Conservation (phyloP, 2,797 vertebrate genomes). For the Pangasius djambal region DNA sequence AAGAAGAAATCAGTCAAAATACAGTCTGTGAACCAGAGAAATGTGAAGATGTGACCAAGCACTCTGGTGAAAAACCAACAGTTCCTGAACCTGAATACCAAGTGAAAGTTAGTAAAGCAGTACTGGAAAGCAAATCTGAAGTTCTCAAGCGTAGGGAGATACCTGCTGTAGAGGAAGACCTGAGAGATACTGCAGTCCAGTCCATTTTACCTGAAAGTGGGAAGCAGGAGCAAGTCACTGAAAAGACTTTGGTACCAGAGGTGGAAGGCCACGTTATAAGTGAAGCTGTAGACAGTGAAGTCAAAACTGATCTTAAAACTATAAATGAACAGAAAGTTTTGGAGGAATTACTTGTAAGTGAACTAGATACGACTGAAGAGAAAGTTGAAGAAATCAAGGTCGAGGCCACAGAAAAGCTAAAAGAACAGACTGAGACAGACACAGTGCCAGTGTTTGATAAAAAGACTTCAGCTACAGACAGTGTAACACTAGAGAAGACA, state of each 20-base stretch:
- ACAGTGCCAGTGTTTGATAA: not conserved
- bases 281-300: conserved; percentile 15
- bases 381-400: conserved; percentile 29
- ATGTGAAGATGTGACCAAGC: conserved; percentile 22
- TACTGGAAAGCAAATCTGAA: conserved; percentile 13
- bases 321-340: conserved; percentile 21
- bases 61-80: not conserved
- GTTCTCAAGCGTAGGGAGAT: not conserved
- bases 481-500: not conserved
- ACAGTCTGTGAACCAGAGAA: conserved; percentile 12
- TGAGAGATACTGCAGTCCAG: not conserved
- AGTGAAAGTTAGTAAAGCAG: conserved; percentile 4
- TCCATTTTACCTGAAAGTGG: conserved; percentile 19
- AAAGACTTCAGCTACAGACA: conserved; percentile 7
- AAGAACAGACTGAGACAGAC: conserved; percentile 26
- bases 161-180: conserved; percentile 14
- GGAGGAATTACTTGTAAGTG: not conserved
- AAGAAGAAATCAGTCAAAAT: conserved; percentile 38
- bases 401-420: conserved; percentile 17
- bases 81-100: not conserved
- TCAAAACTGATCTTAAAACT: conserved; percentile 32
- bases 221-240: conserved; percentile 39
- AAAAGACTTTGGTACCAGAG: conserved; percentile 2
- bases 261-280: not conserved
- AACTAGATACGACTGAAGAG: conserved; percentile 13